phyloP scores from a whole-genome alignment of 2,113 vertebrate species.

The Aphyosemion australe region DNA sequence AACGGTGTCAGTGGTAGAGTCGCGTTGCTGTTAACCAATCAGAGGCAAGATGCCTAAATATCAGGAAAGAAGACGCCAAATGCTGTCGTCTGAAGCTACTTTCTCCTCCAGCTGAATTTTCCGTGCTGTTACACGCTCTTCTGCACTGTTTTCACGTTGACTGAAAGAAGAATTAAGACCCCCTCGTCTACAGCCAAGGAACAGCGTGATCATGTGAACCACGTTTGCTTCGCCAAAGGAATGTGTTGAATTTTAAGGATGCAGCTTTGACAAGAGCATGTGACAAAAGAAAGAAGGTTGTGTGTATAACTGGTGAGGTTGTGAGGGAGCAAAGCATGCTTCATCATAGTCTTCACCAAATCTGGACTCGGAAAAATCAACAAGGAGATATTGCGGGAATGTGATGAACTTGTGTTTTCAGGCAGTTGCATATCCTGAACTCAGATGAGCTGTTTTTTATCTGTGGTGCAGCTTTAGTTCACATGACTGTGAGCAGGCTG shows the following conservation, averaged over 20 bases:
- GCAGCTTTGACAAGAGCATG: constrained; percentile 79
- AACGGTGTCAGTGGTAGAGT: no score
- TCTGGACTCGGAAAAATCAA: constrained; percentile 6
- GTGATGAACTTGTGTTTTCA: constrained; percentile 47
- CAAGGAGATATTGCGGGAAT: constrained; percentile 48
- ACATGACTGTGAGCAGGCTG: constrained; percentile 46
- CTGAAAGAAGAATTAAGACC: constrained; percentile 57
- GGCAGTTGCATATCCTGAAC: constrained; percentile 33
- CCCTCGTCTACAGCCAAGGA: constrained; percentile 57
- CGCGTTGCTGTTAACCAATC: no score
- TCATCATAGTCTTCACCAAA: constrained; percentile 29
- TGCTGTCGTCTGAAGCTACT: no score
- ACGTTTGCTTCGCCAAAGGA: constrained; percentile 74
- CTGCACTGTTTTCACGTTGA: constrained; percentile 6
- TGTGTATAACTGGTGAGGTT: constrained; percentile 29
- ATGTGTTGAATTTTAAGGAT: constrained; percentile 83
- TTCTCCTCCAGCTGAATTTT: no score
- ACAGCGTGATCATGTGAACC: constrained; percentile 73
- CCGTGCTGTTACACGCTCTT: constrained; percentile 2
- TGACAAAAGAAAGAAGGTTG: constrained; percentile 50
- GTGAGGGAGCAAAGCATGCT: constrained; percentile 15
- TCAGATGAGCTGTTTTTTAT: constrained; percentile 55
- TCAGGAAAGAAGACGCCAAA: no score
- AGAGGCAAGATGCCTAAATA: no score
- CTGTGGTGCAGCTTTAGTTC: constrained; percentile 46